Evolutionary conservation across 2,888 invertebrate species (phyloP).

Genomic region (Mylabris sibirica): DNA sequence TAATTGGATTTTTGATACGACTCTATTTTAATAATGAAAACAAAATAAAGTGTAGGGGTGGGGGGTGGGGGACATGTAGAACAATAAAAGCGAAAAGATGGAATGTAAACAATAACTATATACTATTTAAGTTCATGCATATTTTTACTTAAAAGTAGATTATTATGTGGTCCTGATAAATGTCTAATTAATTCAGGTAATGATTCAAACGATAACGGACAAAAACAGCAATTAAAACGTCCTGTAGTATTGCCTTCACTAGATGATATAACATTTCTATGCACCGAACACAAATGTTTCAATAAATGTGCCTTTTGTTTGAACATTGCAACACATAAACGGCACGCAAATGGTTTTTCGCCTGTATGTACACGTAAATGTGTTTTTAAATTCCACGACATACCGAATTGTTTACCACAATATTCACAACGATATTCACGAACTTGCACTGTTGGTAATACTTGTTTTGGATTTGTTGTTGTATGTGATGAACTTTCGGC

Average conservation of each 20-base stretch:
- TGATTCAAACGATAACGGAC: slow-evolving; percentile 84
- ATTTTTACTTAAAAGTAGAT: slow-evolving; percentile 85
- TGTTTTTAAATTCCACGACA: slow-evolving; percentile 92
- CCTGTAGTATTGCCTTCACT: slow-evolving; percentile 78
- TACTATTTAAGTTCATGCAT: slow-evolving; percentile 67
- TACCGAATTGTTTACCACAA: slow-evolving; percentile 90
- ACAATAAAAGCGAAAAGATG: slow-evolving; percentile 23
- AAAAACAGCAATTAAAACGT: slow-evolving; percentile 87
- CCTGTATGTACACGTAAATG: slow-evolving; percentile 88
- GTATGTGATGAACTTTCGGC: slow-evolving; percentile 60
- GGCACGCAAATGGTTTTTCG: slow-evolving; percentile 88
- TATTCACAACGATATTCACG: slow-evolving; percentile 89
- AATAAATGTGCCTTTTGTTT: slow-evolving; percentile 89
- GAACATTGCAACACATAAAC: slow-evolving; percentile 90
- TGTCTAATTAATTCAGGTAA: slow-evolving; percentile 87
- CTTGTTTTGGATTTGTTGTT: slow-evolving; percentile 59
- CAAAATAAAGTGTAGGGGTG: slow-evolving; percentile 1
- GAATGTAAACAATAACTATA: slow-evolving; percentile 41
- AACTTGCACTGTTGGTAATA: slow-evolving; percentile 66
- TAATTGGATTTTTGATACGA: slow-evolving; percentile 46
- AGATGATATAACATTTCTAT: slow-evolving; percentile 86
- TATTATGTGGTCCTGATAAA: slow-evolving; percentile 88
- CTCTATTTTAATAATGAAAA: slow-evolving; percentile 38
- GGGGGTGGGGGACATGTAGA: background rate
- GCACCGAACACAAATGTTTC: slow-evolving; percentile 88